A percentile compares a stretch with the other conserved stretches of the same genome.
Conservation (phyloP, 2,888 invertebrate species). For the Cryptophagus acutangulus region DNA sequence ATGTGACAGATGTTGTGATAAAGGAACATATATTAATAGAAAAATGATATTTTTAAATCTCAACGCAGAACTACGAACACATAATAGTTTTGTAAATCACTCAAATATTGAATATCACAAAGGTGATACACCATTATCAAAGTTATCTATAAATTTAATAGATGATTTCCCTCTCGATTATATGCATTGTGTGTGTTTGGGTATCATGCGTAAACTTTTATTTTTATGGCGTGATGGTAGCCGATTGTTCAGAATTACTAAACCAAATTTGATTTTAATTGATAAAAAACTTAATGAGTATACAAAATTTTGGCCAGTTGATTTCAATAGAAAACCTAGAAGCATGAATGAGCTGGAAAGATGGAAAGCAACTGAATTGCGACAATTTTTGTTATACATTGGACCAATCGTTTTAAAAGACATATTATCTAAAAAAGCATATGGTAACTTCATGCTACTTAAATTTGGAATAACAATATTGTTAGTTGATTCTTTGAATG, state of each 20-base stretch:
- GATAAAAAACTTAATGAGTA: constrained; percentile 6
- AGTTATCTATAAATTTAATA: constrained; percentile 20
- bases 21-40: constrained; percentile 18
- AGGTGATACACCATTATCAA: constrained; percentile 18
- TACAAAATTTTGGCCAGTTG: constrained; percentile 23
- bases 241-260: constrained; percentile 14
- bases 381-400: constrained; percentile 26
- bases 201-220: constrained; percentile 25
- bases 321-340: constrained; percentile 30
- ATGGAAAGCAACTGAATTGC: constrained; percentile 30
- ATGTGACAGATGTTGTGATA: constrained; percentile 26
- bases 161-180: constrained; percentile 23
- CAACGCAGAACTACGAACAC: constrained; percentile 22
- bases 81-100: constrained; percentile 12
- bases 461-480: constrained; percentile 24
- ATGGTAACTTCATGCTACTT: constrained; percentile 22
- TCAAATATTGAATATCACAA: constrained; percentile 18
- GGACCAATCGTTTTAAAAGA: constrained; percentile 20
- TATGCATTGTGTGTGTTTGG: constrained; percentile 27
- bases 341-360: constrained; percentile 21
- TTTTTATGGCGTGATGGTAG: constrained; percentile 25
- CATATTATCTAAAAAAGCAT: constrained; percentile 17
- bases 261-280: constrained; percentile 8
- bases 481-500: constrained; percentile 15
- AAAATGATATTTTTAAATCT: constrained; percentile 23